These are phyloP conservation scores for Leptinotarsa haldemani DNA, from an alignment of 2,888 invertebrate genomes.

Conservation along the genomic window DNA sequence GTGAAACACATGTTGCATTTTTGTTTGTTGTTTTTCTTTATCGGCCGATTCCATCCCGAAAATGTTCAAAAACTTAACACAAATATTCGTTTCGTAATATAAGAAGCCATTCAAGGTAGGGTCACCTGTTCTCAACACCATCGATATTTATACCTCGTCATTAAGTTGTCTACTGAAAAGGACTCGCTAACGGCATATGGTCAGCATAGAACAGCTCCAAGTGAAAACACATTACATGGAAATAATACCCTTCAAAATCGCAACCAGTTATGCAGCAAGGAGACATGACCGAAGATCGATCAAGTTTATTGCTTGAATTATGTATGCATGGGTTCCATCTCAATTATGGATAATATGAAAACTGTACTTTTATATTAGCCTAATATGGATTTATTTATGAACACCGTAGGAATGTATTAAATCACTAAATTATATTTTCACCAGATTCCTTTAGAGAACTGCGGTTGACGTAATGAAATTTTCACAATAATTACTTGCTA, in stretches of 20 bases:
- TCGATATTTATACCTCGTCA: constrained; percentile 8
- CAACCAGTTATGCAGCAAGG: constrained; percentile 19
- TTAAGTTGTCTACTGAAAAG: constrained; percentile 14
- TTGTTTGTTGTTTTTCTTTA: too few relatives aligned
- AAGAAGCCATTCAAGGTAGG: not conserved
- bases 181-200: constrained; percentile 11
- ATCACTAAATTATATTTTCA: constrained; percentile 2
- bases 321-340: constrained; percentile 30
- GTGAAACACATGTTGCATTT: too few relatives aligned
- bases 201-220: constrained; percentile 3
- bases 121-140: constrained; percentile 7
- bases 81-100: not conserved
- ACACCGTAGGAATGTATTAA: not conserved
- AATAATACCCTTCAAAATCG: constrained; percentile 23
- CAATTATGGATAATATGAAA: constrained; percentile 25
- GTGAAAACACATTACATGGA: constrained; percentile 15
- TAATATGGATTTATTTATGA: constrained; percentile 11
- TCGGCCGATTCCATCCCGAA: too few relatives aligned
- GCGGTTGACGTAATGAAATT: not conserved
- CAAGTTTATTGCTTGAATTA: constrained; percentile 34
- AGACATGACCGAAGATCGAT: constrained; percentile 29
- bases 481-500: not conserved
- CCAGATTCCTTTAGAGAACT: not conserved
- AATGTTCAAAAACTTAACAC: too few relatives aligned
- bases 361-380: constrained; percentile 15